Base-by-base conservation (phyloP, 2,113 vertebrate species). In the Numida meleagris region DNA sequence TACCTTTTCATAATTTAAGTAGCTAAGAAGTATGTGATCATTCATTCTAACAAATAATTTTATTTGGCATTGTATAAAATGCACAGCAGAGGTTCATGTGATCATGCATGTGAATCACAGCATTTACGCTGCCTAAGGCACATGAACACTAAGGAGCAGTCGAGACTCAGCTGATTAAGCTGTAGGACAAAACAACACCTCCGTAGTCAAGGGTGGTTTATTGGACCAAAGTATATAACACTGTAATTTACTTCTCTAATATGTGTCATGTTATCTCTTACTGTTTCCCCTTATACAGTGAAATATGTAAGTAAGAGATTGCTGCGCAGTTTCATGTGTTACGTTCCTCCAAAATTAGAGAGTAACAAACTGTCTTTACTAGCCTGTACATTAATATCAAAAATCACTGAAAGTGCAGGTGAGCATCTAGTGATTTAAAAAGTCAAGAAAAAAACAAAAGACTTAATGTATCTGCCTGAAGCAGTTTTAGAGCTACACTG, bases 241-340 rank as follows among this genome's bases (percentile, higher is more conserved):
- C n/a, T 97, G 90, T 96, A 98, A 98, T 98, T 97, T 97, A 97
- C 90, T 97, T 97, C 95, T 97, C 95, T 96, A 97, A 97, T 97
- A 97, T 48, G 7, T 83, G 97, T 94, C 97, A 96, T 97, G 95
- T 97, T 97, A 91, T 94, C 94, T 95, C 91, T 96, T 94, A 93
- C 94, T 97, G 95, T 98, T 97, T 97, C 96, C 92, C 92, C 91
- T 97, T 97, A 97, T 46, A 86, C 92, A 97, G 82, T 95, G 93
- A 98, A 97, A 98, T 97, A 97, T 85, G 90, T 90, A 96, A 91
- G 92, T 55, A 89, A 94, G 93, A 97, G 91, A 94, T 92, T 86
- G 91, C 82, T 81, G 78, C 86, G 93, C 89, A 93, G 89, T 94
- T 97, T 96, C 96, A 90, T 53, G 91, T 95, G 95, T 88, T 97